Base-by-base conservation (phyloP, 2,113 vertebrate species). In the Brachirus orientalis region DNA sequence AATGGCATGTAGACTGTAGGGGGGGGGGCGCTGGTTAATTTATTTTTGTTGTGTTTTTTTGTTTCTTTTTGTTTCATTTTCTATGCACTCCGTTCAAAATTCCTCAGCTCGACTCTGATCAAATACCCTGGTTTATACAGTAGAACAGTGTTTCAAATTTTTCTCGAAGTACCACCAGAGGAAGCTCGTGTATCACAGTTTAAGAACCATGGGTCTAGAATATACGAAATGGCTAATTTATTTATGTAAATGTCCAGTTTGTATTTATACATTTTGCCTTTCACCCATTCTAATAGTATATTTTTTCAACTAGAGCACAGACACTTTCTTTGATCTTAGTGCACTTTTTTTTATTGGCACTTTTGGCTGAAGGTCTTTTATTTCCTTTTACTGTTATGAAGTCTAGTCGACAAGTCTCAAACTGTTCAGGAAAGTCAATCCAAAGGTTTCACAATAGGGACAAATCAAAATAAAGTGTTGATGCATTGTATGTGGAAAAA, bases 381-480 rank as follows among this genome's bases (percentile, higher is more conserved):
- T n/a, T n/a, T 62, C 43, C 16, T 6, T 10, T 37, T 51, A 3
- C 10, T 46, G 28, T 13, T 43, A 12, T 40, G 37, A 51, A 40
- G 56, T 41, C 40, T 4, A 4, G 40, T 41, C 40, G 40, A 41
- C 40, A n/a, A 45, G 20, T 28, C 35, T 40, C 33, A 63, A 46
- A 22, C 44, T 46, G 50, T 37, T 77, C 62, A 50, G 38, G 72
- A 54, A 63, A 54, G 54, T 52, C 44, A 69, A 58, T 40, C 36
- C 9, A 10, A 46, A 35, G 41, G 20, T 35, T 47, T 62, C 20
- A 38, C 40, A 9, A 7, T 3, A 8, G 38, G 58, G 62, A 51
- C 56, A 72, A 62, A 78, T 76, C 70, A 73, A 63, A 75, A 40
- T 3, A 4, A 19, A 20, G 43, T 12, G 65, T 62, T 74, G 78